Evolutionary conservation across 2,113 vertebrate species (phyloP).

Genomic region (Mesoclemmys tuberculata): DNA sequence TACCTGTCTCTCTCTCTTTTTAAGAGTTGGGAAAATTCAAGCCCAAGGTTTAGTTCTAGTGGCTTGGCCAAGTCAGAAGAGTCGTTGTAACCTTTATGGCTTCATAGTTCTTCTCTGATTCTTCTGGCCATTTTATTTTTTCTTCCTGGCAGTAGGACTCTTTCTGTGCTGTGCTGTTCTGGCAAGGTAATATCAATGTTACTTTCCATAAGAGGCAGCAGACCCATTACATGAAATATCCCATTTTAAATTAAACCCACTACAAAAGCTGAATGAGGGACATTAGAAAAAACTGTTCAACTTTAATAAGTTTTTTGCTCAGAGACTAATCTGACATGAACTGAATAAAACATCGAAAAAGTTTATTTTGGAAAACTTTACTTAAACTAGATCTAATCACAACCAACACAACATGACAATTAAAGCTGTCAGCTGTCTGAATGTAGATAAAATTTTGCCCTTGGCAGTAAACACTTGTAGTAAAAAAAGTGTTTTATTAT

Average conservation of each 20-base stretch:
- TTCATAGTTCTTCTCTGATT: neutral
- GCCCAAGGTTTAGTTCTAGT: constrained; percentile 45
- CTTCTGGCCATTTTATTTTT: constrained; percentile 39
- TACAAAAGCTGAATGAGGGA: neutral
- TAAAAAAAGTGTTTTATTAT: neutral
- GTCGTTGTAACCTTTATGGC: neutral
- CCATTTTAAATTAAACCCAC: constrained; percentile 42
- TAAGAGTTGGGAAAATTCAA: constrained; percentile 55
- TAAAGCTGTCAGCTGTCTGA: neutral
- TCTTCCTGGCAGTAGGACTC: constrained; percentile 8
- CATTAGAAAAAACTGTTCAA: neutral
- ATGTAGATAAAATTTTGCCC: neutral
- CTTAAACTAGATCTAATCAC: neutral
- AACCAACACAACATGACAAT: neutral
- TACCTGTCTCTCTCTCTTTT: neutral
- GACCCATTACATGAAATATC: neutral
- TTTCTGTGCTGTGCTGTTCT: too few relatives aligned
- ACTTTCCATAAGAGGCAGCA: neutral
- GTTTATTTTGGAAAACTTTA: neutral
- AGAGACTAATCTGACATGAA: neutral
- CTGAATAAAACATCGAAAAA: neutral
- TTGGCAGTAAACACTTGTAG: neutral
- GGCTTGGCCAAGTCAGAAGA: constrained; percentile 23
- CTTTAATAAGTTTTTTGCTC: neutral
- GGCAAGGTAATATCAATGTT: neutral